Percentiles rank a stretch among this genome's conserved stretches.
phyloP scores from a whole-genome alignment of 1,140 invertebrate species.

The Drosophila quadrilineata region DNA sequence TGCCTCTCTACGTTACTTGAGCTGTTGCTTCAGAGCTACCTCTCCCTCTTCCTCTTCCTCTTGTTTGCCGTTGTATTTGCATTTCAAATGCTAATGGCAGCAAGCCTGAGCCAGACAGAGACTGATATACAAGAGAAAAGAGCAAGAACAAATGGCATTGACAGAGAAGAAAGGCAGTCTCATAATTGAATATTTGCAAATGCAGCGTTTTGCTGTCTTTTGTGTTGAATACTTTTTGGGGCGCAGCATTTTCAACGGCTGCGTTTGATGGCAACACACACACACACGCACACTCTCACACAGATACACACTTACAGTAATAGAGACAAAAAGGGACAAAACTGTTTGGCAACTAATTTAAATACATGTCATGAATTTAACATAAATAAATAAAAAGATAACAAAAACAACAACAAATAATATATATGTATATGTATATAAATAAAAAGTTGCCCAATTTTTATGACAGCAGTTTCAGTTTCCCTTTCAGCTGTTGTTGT shows the following conservation, averaged over 20 bases:
- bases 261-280: constrained; percentile 35
- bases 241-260: constrained; percentile 28
- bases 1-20: not conserved
- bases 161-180: constrained; percentile 9
- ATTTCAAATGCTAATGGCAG: constrained; percentile 63
- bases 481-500: constrained; percentile 13
- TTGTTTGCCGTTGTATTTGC: constrained; percentile 7
- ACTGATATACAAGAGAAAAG: not conserved
- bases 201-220: constrained; percentile 50
- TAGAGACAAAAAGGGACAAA: constrained; percentile 37
- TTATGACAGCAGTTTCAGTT: constrained; percentile 37
- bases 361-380: constrained; percentile 74
- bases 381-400: constrained; percentile 61
- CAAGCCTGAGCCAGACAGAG: not conserved
- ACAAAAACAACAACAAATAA: no score
- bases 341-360: constrained; percentile 70
- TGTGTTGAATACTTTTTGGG: constrained; percentile 42
- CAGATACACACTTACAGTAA: not conserved
- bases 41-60: not conserved
- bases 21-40: constrained; percentile 11
- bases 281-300: constrained; percentile 7
- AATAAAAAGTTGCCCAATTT: constrained; percentile 40
- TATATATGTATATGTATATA: no score
- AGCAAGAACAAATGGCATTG: not conserved
- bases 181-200: constrained; percentile 72